These are phyloP conservation scores for Pantherophis vulpinus DNA, from an alignment of 2,797 vertebrate genomes.

Conservation along the genomic window DNA sequence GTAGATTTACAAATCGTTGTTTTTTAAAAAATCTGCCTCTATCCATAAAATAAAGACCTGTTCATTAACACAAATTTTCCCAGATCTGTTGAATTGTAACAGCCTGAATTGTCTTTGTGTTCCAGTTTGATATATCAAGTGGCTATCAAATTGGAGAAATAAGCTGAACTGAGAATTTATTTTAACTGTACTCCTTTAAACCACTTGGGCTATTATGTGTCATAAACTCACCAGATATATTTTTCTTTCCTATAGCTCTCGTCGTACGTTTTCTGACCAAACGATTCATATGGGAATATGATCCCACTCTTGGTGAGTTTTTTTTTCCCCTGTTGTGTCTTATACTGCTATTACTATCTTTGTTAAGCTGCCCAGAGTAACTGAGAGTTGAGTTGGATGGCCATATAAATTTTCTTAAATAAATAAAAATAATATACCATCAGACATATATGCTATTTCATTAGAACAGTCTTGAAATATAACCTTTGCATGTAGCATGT, in stretches of 20 bases:
- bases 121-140: not conserved
- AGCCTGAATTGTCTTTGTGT: not conserved
- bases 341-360: not conserved
- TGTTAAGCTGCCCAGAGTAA: not conserved
- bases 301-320: constrained; percentile 90
- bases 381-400: not conserved
- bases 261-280: constrained; percentile 96
- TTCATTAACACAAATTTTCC: not conserved
- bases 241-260: constrained; percentile 78
- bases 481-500: not conserved
- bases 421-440: not conserved
- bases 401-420: not conserved
- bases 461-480: not conserved
- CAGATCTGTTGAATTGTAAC: not conserved
- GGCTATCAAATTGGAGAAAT: not conserved
- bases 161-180: not conserved
- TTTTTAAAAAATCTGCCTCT: not conserved
- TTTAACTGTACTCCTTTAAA: not conserved
- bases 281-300: constrained; percentile 98
- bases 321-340: not conserved
- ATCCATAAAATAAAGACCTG: not conserved
- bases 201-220: not conserved
- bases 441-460: not conserved
- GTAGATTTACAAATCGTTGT: not conserved
- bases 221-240: constrained; percentile 24